Base-by-base conservation (phyloP, 2,888 invertebrate genomes). In the Nomada lathburiana region DNA sequence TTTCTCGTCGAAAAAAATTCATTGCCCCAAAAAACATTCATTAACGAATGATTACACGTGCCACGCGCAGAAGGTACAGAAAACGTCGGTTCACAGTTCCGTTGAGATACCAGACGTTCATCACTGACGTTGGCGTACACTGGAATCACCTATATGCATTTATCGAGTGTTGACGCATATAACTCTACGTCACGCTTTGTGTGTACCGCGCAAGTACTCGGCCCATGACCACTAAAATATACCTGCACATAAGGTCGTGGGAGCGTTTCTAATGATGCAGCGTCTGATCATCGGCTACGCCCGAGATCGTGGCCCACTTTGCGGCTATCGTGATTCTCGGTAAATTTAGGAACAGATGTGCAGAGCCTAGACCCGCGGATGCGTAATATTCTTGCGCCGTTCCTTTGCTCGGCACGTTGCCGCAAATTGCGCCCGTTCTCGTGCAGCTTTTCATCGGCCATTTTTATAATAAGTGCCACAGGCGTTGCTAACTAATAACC, bases 131-230 rank as follows among this genome's bases (percentile, higher is more conserved):
- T 50, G 9, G n/a, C 18, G 47, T 23, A n/a, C 36, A 16, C 50
- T 60, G 65, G 77, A 77, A 77, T 76, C 70, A 63, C 26, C 47
- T 72, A 72, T 76, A 72, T 72, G 65, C 72, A 76, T 72, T 76
- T 76, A 76, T 64, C 59, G 20, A 36, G 36, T 26, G 65, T 65
- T 65, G 65, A 76, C 72, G 76, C 64, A 63, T 53, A 29, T 64
- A 59, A 72, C 50, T 76, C 64, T 72, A 60, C 76, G 76, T 64
- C 72, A 72, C 50, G 50, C 36, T 72, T 57, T 65, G 47, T 20
- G 55, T 36, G 55, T 16, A 42, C 16, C 60, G 60, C 57, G 57
- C 23, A 52, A 16, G 36, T 50, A 68, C 18, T 42, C 47, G 57
- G 23, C 71, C 26, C 71, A 52, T 52, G 50, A 57, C 70, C 50